Evolutionary conservation across 2,888 invertebrate species (phyloP).

Genomic region (Prenolepis imparis): DNA sequence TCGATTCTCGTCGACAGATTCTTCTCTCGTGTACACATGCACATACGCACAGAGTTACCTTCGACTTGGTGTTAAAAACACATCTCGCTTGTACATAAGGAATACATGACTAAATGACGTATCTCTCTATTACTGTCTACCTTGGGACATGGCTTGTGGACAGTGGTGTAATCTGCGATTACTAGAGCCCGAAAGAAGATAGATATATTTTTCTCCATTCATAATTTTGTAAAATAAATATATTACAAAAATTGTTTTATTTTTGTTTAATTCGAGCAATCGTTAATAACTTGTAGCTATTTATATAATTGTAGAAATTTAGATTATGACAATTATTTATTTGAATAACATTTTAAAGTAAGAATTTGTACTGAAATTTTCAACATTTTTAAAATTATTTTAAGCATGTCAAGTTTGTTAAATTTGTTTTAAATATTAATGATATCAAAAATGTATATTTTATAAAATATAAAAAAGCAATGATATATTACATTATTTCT

Average conservation of each 20-base stretch:
- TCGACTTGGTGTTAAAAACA: constrained; percentile 59
- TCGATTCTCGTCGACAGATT: constrained; percentile 68
- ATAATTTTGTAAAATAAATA: background rate
- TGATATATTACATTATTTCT: background rate
- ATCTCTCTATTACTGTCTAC: constrained; percentile 71
- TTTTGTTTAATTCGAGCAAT: background rate
- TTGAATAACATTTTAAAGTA: background rate
- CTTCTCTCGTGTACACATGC: constrained; percentile 35
- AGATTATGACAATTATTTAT: background rate
- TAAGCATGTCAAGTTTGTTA: background rate
- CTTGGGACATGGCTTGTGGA: constrained; percentile 21
- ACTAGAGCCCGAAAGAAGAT: background rate
- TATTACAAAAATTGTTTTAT: background rate
- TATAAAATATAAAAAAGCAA: background rate
- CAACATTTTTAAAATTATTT: background rate
- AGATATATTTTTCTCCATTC: constrained; percentile 12
- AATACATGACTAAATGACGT: constrained; percentile 60
- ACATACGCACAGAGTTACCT: background rate
- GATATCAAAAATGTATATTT: background rate
- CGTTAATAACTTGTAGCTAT: background rate
- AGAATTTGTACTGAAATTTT: constrained; percentile 12
- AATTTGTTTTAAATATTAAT: background rate
- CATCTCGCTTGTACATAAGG: constrained; percentile 59
- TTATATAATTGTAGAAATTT: constrained; percentile 1
- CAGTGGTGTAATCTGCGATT: constrained; percentile 7